These are phyloP conservation scores for Scolopax rusticola DNA, from an alignment of 2,797 vertebrate species.

Conservation along the genomic window DNA sequence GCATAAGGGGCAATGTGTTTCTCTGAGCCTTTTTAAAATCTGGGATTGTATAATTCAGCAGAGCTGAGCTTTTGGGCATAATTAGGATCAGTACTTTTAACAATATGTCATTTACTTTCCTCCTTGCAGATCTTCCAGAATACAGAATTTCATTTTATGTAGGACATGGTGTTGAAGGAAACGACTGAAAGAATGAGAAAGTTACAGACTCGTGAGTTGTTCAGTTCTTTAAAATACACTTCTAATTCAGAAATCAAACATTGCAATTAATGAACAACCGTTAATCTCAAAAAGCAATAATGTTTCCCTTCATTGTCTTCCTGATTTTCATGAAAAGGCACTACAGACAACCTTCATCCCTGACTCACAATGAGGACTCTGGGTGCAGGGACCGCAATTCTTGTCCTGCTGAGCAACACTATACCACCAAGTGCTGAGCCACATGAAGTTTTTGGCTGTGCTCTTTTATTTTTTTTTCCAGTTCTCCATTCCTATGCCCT, in stretches of 20 bases:
- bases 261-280: conserved; percentile 10
- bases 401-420: conserved; percentile 56
- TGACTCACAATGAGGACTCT: background rate
- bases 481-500: conserved; percentile 68
- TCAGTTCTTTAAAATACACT: background rate
- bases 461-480: conserved; percentile 22
- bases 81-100: background rate
- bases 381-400: background rate
- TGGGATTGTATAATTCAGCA: background rate
- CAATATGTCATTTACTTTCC: background rate
- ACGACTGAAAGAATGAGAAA: background rate
- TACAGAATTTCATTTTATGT: rapidly evolving
- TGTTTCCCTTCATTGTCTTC: conserved; percentile 12
- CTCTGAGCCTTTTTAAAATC: background rate
- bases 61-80: background rate
- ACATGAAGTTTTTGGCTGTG: conserved; percentile 60
- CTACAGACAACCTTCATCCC: background rate
- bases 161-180: background rate
- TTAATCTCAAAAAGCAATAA: conserved; percentile 6
- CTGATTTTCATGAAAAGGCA: background rate
- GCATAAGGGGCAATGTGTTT: background rate
- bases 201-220: background rate
- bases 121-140: background rate
- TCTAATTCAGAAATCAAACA: background rate
- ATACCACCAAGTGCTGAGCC: conserved; percentile 40